Conservation (phyloP, 92 coral and sea anemone genomes). For the Diadumene lineata region DNA sequence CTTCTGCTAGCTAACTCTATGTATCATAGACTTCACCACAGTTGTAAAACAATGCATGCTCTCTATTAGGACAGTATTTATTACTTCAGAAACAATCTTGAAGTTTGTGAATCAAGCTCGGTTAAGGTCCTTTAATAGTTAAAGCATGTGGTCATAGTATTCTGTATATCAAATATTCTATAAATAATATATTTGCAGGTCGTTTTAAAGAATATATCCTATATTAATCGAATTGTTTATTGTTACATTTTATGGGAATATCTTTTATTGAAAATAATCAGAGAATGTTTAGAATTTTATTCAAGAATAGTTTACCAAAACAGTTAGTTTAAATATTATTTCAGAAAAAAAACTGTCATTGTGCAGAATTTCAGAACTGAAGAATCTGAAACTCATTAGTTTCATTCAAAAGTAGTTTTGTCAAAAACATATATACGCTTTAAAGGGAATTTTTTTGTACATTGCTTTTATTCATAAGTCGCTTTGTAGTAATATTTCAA, state of each 20-base stretch:
- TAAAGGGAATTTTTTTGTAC: not conserved
- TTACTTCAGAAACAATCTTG: too few species aligned
- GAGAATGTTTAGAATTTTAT: too few species aligned
- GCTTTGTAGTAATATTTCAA: not conserved
- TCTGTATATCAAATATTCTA: too few species aligned
- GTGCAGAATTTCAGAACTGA: too few species aligned
- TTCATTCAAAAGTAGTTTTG: not conserved
- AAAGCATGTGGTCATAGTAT: too few species aligned
- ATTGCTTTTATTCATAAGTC: not conserved
- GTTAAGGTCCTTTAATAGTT: too few species aligned
- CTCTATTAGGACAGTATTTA: not conserved
- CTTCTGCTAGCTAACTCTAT: conserved; percentile 4
- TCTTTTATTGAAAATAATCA: too few species aligned
- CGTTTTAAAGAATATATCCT: not conserved
- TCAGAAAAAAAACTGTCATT: too few species aligned
- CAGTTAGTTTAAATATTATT: too few species aligned
- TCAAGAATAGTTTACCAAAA: too few species aligned
- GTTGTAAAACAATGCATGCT: not conserved
- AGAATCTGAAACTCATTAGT: not conserved
- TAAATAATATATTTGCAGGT: not conserved
- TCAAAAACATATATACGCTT: not conserved
- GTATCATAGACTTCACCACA: not conserved
- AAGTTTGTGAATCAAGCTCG: not conserved
- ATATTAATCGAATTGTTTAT: not conserved
- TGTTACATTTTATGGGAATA: too few species aligned